Base-by-base conservation (phyloP, 2,888 invertebrate species). In the Dastarcus helophoroides region DNA sequence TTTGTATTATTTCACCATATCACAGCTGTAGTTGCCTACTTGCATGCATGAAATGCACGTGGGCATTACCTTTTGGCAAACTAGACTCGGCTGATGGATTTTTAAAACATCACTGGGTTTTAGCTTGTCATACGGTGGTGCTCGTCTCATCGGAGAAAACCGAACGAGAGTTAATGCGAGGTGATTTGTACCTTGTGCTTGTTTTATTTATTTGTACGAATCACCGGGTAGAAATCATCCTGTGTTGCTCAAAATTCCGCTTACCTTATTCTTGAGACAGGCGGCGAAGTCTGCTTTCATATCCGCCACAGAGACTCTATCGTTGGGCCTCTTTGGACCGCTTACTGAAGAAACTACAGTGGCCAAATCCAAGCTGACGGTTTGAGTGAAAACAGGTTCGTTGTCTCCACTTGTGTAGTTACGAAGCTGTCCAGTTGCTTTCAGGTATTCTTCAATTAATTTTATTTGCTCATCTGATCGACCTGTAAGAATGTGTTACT, bases 241-340 rank as follows among this genome's bases (percentile, higher is more conserved):
- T 34, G 38, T 41, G 42, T 43, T 45, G 29, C 34, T 32, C 23
- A 17, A 26, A 21, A n/a, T 26, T 27, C 11, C 26, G 11, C 27
- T 22, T 64, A 93, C 93, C 73, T 90, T 93, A 51, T 74, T 90
- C 8, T 70, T 72, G 7, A 98, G 73, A 47, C 94, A 95, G 1
- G 71, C 67, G 9, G 65, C 60, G 62, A 97, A 98, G 60, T 97
- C 95, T 7, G 66, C 63, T 57, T 91, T 88, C 88, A 97, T 91
- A 23, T 83, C 79, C 0, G 75, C 63, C 0, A 95, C 89, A 0
- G 91, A 75, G 3, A 98, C 93, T 12, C 91, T 69, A 66, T 98
- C 97, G 47, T 98, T 97, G 0, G 97, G 97, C 29, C 97, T 65
- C 58, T 98, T 98, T 0, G 97, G 97, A 0, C 97, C 97, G 36